Conservation (phyloP, 2,888 invertebrate species). For the Argyresthia albistria region DNA sequence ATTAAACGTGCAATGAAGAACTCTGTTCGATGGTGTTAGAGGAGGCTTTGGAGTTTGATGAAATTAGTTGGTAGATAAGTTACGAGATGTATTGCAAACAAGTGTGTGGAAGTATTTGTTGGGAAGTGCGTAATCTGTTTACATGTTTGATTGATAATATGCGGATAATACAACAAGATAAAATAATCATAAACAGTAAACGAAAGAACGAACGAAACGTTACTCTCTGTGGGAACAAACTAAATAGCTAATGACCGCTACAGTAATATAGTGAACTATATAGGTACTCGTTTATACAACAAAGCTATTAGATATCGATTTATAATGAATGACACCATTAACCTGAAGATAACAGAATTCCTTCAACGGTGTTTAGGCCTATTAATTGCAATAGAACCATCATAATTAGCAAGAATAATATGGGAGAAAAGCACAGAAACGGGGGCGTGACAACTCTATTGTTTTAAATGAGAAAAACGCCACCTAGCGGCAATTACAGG, state of each 20-base stretch:
- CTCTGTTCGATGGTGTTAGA: not conserved
- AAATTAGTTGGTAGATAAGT: not conserved
- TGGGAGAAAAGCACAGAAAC: not conserved
- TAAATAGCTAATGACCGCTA: no score
- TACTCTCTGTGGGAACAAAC: no score
- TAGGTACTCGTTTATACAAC: no score
- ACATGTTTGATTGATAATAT: no score
- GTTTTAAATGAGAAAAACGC: slow-evolving; percentile 13
- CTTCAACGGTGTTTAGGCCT: no score
- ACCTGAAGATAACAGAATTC: no score
- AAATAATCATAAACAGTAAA: no score
- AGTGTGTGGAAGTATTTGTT: slow-evolving; percentile 1
- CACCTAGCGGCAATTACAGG: slow-evolving; percentile 17
- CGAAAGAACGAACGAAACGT: no score
- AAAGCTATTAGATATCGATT: no score
- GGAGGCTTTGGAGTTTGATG: not conserved
- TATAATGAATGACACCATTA: no score
- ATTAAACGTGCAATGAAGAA: not conserved
- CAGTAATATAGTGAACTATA: no score
- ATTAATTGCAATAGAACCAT: not conserved
- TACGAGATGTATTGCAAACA: not conserved
- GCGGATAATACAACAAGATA: no score
- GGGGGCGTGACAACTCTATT: not conserved
- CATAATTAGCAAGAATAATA: not conserved
- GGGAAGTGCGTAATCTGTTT: not conserved